phyloP scores from a whole-genome alignment of 2,888 invertebrate genomes.

The Siphlonurus alternatus region DNA sequence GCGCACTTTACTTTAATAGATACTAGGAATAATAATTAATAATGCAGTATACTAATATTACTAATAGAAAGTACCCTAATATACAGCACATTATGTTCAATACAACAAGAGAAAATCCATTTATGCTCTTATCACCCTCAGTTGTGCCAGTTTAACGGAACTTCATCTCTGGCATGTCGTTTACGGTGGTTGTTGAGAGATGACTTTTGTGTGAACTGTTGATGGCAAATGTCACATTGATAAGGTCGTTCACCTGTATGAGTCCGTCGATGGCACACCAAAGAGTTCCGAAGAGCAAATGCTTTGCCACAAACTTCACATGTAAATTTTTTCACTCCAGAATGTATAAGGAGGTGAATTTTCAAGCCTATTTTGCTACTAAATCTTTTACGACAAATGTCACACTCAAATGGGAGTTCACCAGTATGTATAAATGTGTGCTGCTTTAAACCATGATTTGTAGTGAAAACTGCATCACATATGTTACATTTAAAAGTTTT shows the following conservation, averaged over 20 bases:
- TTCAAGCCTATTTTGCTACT: not conserved
- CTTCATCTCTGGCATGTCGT: not conserved
- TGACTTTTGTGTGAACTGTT: not conserved
- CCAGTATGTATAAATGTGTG: not conserved
- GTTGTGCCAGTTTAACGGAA: no score
- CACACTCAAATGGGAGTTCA: not conserved
- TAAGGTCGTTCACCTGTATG: not conserved
- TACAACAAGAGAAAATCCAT: no score
- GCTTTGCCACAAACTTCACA: not conserved
- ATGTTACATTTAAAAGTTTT: not conserved
- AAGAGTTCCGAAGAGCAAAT: not conserved
- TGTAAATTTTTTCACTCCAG: not conserved
- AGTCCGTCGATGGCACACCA: not conserved
- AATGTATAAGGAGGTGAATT: not conserved
- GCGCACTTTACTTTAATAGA: no score
- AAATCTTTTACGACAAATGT: not conserved
- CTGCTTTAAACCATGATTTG: not conserved
- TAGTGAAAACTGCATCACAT: not conserved
- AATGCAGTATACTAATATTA: no score
- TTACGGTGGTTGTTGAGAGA: not conserved
- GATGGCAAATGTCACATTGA: not conserved
- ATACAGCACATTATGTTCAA: no score
- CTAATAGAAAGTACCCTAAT: no score
- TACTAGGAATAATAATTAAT: no score
- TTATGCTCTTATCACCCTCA: no score